Base-by-base conservation (phyloP, 2,888 invertebrate genomes). In the Limnephilus marmoratus region DNA sequence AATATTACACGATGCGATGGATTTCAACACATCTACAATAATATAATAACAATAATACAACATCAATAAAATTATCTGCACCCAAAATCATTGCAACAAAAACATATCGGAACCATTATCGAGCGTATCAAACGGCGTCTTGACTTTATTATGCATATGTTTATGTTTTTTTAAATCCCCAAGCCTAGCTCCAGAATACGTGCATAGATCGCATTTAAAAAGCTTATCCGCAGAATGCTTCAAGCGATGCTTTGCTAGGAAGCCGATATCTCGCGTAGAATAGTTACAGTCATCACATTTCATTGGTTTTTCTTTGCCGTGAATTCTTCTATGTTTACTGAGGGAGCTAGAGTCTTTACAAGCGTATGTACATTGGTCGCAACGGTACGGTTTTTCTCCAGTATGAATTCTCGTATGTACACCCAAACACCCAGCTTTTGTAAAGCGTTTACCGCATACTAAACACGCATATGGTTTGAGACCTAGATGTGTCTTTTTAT, bases 381-480 rank as follows among this genome's bases (percentile, higher is more conserved):
- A 96, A 29, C 95, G 95, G 94, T 96, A 96, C 0, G 96, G 96
- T 0, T 95, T 94, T 0, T 96, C 95, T 82, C 96, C 95, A 0
- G 96, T 96, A 92, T 96, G 96, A 0, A 96, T 96, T 0, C 96
- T 91, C 96, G 96, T 96, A 53, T 96, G 96, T 13, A 96, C 96
- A 53, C 95, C 95, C 13, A 96, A 81, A 92, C 96, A 96, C 0
- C 96, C 95, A 0, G 96, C 96, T 86, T 96, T 96, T 87, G 95
- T 95, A 95, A 96, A 96, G 0, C 95, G 94, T 89, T 96, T 96
- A 13, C 94, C 94, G 94, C 96, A 96, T 0, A 96, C 95, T 0
- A 96, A 95, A 80, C 96, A 96, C 7, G 95, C 94, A 95, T 95
- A 96, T 0, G 96, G 96, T 49, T 95, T 95, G 34, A 96, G 95